Percentiles rank a stretch among this genome's conserved stretches.
Evolutionary conservation across 2,113 vertebrate genomes (phyloP).

Genomic region (Xerus inauris): DNA sequence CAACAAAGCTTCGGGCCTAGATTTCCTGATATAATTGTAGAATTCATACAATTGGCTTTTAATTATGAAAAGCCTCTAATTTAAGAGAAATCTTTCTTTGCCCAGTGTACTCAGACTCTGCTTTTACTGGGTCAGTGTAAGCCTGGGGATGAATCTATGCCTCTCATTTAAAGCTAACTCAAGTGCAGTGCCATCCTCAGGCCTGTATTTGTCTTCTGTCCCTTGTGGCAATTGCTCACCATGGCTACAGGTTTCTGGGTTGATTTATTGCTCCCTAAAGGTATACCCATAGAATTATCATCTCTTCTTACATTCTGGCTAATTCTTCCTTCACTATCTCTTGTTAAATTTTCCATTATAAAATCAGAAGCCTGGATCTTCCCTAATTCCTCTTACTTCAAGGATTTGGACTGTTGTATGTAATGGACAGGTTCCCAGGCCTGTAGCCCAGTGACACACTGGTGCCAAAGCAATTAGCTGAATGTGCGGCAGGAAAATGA

Average conservation of each 20-base stretch:
- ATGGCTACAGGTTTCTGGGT: background rate
- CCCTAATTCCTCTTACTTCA: background rate
- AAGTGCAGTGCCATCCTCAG: background rate
- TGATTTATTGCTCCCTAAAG: constrained; percentile 48
- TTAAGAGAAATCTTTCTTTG: background rate
- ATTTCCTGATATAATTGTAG: background rate
- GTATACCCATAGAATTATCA: background rate
- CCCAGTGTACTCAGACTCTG: background rate
- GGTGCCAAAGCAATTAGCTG: background rate
- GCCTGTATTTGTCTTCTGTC: constrained; percentile 35
- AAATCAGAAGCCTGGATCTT: background rate
- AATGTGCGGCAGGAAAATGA: background rate
- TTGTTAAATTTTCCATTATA: background rate
- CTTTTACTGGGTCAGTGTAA: background rate
- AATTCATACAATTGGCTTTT: background rate
- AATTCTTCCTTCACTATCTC: background rate
- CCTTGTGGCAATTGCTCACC: background rate
- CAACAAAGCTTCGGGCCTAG: background rate
- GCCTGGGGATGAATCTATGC: background rate
- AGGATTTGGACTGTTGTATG: background rate
- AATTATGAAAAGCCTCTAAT: background rate
- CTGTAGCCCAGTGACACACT: background rate
- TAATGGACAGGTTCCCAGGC: background rate
- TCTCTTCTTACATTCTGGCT: background rate
- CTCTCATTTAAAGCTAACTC: constrained; percentile 52